phyloP scores from a whole-genome alignment of 2,113 vertebrate species.

The Vireo altiloquus region DNA sequence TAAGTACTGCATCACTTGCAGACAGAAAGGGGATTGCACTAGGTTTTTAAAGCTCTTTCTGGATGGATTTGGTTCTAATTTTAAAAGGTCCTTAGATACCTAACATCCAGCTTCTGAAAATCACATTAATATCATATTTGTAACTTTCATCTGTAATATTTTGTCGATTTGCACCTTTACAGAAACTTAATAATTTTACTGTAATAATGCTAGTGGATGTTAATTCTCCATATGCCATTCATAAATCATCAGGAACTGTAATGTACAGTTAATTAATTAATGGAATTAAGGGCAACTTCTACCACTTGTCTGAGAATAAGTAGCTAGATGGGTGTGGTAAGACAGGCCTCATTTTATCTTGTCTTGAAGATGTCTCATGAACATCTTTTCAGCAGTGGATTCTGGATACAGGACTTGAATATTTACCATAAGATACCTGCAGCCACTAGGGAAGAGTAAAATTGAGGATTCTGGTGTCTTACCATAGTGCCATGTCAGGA shows the following conservation, averaged over 20 bases:
- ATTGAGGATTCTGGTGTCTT: neutral
- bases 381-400: neutral
- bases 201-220: neutral
- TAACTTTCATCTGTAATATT: neutral
- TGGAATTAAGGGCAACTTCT: neutral
- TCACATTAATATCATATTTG: neutral
- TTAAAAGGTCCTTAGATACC: neutral
- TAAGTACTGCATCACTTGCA: neutral
- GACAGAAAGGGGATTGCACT: neutral
- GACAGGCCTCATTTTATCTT: neutral
- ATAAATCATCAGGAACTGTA: neutral
- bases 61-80: neutral
- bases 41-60: neutral
- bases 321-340: neutral
- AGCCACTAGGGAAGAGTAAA: neutral
- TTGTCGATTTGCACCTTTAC: neutral
- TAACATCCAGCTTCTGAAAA: neutral
- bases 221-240: neutral
- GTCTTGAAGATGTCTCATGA: neutral
- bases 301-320: neutral
- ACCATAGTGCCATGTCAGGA: neutral
- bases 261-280: too few species aligned
- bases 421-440: neutral
- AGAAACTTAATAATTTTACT: neutral
- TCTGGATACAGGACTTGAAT: neutral